Evolutionary conservation across 2,113 vertebrate genomes (phyloP).

Genomic region (Eublepharis macularius): DNA sequence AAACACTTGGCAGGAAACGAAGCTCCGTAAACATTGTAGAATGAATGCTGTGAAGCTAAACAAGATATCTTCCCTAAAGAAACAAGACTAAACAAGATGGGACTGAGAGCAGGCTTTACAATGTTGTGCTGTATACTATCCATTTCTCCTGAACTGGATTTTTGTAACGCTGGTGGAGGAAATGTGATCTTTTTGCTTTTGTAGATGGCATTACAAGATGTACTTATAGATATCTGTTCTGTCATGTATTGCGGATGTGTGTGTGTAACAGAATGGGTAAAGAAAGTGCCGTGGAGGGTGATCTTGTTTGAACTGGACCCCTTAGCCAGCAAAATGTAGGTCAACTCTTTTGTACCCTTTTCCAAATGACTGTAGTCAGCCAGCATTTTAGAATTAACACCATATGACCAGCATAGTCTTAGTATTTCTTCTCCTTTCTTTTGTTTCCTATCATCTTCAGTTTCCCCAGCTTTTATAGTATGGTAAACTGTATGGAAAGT

Average conservation of each 20-base stretch:
- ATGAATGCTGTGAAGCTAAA: slow-evolving; percentile 6
- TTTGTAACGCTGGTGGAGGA: slow-evolving; percentile 35
- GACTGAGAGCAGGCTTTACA: slow-evolving; percentile 8
- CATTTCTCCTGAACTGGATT: slow-evolving; percentile 1
- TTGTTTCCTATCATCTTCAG: neutral
- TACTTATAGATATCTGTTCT: slow-evolving; percentile 4
- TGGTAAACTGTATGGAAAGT: slow-evolving; percentile 30
- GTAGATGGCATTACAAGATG: slow-evolving; percentile 28
- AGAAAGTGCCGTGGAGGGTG: slow-evolving; percentile 43
- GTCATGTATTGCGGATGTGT: neutral
- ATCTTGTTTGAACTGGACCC: slow-evolving; percentile 26
- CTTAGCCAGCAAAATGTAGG: slow-evolving; percentile 18
- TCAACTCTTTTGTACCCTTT: slow-evolving; percentile 42
- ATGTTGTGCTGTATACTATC: neutral
- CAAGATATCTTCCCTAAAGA: slow-evolving; percentile 11
- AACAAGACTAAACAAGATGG: slow-evolving; percentile 44
- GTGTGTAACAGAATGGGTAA: slow-evolving; percentile 27
- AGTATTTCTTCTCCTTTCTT: neutral
- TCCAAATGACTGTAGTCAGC: slow-evolving; percentile 21
- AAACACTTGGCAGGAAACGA: neutral
- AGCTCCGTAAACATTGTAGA: slow-evolving; percentile 22
- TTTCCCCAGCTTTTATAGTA: slow-evolving; percentile 1
- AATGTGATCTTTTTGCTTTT: slow-evolving; percentile 34
- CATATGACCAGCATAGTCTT: neutral
- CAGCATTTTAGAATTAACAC: slow-evolving; percentile 17